A percentile compares a stretch with the other conserved stretches of the same genome.
Conservation (phyloP, 2,888 invertebrate species). For the Amphipoea lucens region DNA sequence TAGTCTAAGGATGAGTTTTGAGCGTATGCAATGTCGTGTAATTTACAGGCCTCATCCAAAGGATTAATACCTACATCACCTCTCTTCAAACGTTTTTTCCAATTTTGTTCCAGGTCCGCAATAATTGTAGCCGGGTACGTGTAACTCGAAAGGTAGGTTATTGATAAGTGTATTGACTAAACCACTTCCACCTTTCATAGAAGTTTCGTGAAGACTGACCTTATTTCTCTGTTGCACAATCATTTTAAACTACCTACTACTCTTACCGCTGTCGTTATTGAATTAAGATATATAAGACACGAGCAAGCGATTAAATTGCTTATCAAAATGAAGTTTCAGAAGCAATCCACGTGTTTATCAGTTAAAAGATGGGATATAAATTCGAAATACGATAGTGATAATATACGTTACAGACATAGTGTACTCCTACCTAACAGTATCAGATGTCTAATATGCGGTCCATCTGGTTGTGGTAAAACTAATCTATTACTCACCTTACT, state of each 20-base stretch:
- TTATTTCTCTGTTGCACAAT: background rate
- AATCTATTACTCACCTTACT: conserved; percentile 7
- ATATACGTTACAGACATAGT: background rate
- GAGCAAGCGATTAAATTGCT: background rate
- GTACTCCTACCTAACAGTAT: background rate
- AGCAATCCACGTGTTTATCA: conserved; percentile 5
- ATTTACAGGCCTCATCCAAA: conserved; percentile 27
- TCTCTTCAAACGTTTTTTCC: conserved; percentile 23
- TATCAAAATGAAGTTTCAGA: conserved; percentile 7
- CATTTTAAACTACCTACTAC: conserved; percentile 2
- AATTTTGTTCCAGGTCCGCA: background rate
- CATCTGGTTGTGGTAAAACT: conserved; percentile 15
- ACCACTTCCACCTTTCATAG: background rate
- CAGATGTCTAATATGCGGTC: conserved; percentile 3
- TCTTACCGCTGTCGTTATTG: background rate
- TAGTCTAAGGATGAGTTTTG: background rate
- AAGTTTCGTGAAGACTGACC: background rate
- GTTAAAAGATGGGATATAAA: conserved; percentile 3
- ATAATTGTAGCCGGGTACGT: no score
- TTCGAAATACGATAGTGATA: background rate
- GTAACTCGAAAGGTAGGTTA: no score
- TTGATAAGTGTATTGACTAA: conserved; percentile 1
- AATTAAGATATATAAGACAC: background rate
- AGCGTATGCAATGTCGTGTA: background rate
- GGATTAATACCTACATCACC: conserved; percentile 29